These are phyloP conservation scores for Perizoma affinitatum DNA, from an alignment of 2,888 invertebrate species.

Conservation along the genomic window DNA sequence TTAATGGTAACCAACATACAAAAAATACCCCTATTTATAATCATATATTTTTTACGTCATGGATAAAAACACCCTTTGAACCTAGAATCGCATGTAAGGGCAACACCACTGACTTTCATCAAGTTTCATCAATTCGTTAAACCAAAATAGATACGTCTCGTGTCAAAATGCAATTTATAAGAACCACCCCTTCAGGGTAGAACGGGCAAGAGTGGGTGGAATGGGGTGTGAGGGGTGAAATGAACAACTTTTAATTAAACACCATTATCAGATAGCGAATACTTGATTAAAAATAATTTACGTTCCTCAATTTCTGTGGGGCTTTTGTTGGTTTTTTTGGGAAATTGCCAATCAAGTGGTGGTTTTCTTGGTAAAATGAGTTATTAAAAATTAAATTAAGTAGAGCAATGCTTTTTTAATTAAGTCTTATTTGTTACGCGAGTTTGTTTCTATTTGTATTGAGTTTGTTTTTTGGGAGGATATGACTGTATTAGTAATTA, in stretches of 20 bases:
- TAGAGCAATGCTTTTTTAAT: no score
- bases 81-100: background rate
- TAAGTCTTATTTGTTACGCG: background rate
- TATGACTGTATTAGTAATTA: no score
- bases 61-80: no score
- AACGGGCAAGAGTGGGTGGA: slow-evolving; percentile 16
- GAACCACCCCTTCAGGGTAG: slow-evolving; percentile 15
- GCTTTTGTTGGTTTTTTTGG: slow-evolving; percentile 26
- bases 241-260: slow-evolving; percentile 62
- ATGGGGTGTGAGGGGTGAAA: slow-evolving; percentile 32
- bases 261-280: slow-evolving; percentile 52
- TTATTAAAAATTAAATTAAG: slow-evolving; percentile 11
- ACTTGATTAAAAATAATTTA: slow-evolving; percentile 46
- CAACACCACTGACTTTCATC: background rate
- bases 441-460: no score
- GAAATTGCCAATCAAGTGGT: slow-evolving; percentile 15
- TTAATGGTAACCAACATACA: no score
- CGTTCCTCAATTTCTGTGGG: slow-evolving; percentile 26
- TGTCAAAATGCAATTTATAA: slow-evolving; percentile 43
- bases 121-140: slow-evolving; percentile 28
- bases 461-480: no score
- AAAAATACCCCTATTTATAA: no score
- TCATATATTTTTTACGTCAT: no score
- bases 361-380: background rate
- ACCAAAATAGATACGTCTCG: slow-evolving; percentile 37